Conservation (phyloP, 2,888 invertebrate genomes). For the Oithona nana region DNA sequence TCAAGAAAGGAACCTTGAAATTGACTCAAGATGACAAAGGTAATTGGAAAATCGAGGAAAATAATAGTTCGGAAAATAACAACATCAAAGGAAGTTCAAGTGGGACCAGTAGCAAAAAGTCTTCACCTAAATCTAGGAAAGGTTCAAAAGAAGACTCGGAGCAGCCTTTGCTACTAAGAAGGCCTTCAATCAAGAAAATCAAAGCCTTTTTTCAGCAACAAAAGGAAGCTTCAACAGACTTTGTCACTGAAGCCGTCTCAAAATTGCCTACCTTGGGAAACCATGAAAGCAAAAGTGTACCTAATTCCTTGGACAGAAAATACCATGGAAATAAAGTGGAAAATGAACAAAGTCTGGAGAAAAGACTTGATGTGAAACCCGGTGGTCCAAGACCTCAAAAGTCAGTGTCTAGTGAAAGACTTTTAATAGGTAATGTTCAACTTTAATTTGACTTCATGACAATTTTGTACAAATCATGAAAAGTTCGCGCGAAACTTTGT, state of each 20-base stretch:
- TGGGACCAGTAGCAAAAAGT: neutral
- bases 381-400: no score
- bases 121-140: neutral
- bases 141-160: neutral
- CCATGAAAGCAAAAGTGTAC: conserved; percentile 4
- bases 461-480: no score
- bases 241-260: no score
- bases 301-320: conserved; percentile 12
- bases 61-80: neutral
- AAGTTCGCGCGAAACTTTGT: no score
- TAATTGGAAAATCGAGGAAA: conserved; percentile 3
- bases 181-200: conserved; percentile 13
- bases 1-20: conserved; percentile 6
- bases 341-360: neutral
- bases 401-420: neutral
- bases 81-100: neutral
- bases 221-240: neutral
- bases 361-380: no score
- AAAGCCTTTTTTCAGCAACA: conserved; percentile 12
- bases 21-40: conserved; percentile 7
- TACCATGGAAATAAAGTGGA: neutral
- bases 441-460: no score
- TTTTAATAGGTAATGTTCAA: no score
- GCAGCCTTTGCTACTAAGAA: neutral
- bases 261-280: neutral